Conservation (phyloP, 2,113 vertebrate genomes). For the Mastomys coucha region DNA sequence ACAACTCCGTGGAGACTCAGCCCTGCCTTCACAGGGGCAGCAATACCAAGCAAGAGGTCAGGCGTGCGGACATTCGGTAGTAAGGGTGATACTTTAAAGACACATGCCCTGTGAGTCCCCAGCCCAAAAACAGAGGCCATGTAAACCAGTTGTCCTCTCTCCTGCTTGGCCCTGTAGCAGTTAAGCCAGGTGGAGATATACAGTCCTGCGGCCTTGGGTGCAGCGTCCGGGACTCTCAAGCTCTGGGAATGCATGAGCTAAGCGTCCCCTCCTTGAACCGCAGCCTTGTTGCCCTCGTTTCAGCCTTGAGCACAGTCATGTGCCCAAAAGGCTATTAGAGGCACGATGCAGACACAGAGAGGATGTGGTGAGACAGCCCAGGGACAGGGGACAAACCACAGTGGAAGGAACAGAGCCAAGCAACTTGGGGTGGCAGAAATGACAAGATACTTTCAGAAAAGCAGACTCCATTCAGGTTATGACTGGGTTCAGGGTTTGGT, state of each 20-base stretch:
- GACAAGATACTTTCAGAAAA: not conserved
- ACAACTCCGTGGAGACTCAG: not conserved
- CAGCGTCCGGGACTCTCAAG: not conserved
- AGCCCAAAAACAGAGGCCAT: not conserved
- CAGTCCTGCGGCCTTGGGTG: not conserved
- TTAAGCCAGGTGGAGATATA: not conserved
- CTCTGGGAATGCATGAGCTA: not conserved
- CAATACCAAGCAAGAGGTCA: not conserved
- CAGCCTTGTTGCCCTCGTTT: not conserved
- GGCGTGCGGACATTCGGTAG: not conserved
- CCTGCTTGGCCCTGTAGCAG: not conserved
- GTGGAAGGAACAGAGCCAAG: not conserved
- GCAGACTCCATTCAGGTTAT: not conserved
- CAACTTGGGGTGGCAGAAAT: not conserved
- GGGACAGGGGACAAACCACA: not conserved
- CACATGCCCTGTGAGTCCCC: not conserved
- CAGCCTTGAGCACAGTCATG: not conserved
- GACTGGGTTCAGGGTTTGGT: not conserved
- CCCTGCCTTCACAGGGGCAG: not conserved
- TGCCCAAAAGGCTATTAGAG: not conserved
- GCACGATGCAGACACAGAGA: not conserved
- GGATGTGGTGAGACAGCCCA: not conserved
- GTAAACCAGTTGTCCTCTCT: not conserved
- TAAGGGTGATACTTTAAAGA: not conserved
- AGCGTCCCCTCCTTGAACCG: not conserved